Evolutionary conservation across 2,888 invertebrate genomes (phyloP), one percentile per base, ranked within the genome.

Genomic region (Theodoxus fluviatilis): DNA sequence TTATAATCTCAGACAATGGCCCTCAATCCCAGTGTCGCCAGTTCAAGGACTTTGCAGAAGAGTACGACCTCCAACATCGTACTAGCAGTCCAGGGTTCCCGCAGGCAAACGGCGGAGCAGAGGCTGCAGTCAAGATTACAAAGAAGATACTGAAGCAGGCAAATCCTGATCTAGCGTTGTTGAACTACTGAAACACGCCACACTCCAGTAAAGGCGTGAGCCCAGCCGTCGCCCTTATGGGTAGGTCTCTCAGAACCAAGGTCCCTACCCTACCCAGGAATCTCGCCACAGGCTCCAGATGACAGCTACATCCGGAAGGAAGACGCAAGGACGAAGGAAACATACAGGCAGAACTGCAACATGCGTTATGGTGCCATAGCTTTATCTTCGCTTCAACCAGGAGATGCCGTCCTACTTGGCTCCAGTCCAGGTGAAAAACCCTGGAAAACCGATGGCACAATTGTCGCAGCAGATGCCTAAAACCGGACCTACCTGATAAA

Each of bases 81-180:
- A 40, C 59, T 12, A 61, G 57, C 68, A 68, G 68, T 33, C 68
- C 68, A 2, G 22, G 15, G 0, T 68, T 68, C 15, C 68, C 68
- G 9, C 68, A 68, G 31, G 61, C 61, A 1, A 61, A 61, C 18
- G 61, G 68, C 18, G 68, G 47, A 38, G 68, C 68, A 0, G 68
- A 68, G 22, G 33, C n/a, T 0, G 61, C 57, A 2, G 68, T 68
- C 12, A 59, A 59, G 15, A 61, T 68, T 2, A 47, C 68, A 28
- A 61, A 68, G 22, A 47, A 47, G 35, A 33, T 61, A 1, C 40
- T 61, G 2, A 15, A 12, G 43, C 68, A 68, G 25, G 9, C 1
- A n/a, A 22, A n/a, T 0, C 47, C 22, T 0, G 61, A 68, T 1
- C 0, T 43, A 0, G 68, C 68, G 2, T 22, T 68, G 31, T 12